These are phyloP conservation scores for Micrasema longulum DNA, from an alignment of 1,140 invertebrate genomes.

Conservation along the genomic window DNA sequence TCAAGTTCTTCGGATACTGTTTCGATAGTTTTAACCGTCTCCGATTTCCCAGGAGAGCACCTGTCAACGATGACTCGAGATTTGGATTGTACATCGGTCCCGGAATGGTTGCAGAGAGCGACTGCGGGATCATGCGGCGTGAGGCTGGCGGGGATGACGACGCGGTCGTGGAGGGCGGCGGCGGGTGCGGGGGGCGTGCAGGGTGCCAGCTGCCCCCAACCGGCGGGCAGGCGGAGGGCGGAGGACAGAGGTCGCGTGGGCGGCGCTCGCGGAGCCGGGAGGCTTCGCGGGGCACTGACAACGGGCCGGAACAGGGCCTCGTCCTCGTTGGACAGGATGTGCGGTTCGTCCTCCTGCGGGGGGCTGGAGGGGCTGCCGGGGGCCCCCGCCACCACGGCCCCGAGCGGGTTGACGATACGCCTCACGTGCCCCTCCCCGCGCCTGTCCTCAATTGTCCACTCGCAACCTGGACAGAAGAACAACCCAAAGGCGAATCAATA, in stretches of 20 bases:
- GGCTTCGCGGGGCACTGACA: slow-evolving; percentile 61
- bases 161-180: slow-evolving; percentile 52
- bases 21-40: background rate
- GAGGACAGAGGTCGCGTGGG: slow-evolving; percentile 58
- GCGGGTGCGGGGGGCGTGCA: slow-evolving; percentile 40
- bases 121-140: slow-evolving; percentile 8
- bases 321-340: slow-evolving; percentile 73
- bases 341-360: slow-evolving; percentile 66
- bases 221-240: slow-evolving; percentile 60
- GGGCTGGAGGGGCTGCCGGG: slow-evolving; percentile 62
- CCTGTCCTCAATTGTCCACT: slow-evolving; percentile 70
- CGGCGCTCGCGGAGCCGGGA: slow-evolving; percentile 53
- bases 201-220: slow-evolving; percentile 55
- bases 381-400: slow-evolving; percentile 74
- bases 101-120: slow-evolving; percentile 10
- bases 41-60: background rate
- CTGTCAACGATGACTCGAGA: slow-evolving; percentile 26
- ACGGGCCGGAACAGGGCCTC: slow-evolving; percentile 73
- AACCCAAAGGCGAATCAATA: slow-evolving; percentile 79
- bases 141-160: slow-evolving; percentile 61
- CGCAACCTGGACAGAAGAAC: slow-evolving; percentile 79
- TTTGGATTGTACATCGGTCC: slow-evolving; percentile 25
- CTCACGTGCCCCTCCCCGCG: slow-evolving; percentile 64
- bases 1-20: too few relatives aligned
- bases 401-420: slow-evolving; percentile 79